Evolutionary conservation across 2,797 vertebrate genomes (phyloP).

Genomic region (Halcyon badia): DNA sequence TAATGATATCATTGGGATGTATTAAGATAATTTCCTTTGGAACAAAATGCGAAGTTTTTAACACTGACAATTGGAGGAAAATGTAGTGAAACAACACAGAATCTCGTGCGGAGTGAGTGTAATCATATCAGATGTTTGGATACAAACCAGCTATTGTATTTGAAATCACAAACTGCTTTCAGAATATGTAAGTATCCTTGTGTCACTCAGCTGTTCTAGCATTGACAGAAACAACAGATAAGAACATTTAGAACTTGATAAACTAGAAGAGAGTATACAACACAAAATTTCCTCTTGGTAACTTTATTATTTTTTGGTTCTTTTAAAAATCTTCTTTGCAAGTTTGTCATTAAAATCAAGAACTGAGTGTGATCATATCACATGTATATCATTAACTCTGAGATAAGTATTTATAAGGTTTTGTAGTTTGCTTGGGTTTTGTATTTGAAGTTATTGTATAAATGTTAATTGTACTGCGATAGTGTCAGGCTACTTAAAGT

Average conservation of each 20-base stretch:
- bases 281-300: background rate
- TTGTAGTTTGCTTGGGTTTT: background rate
- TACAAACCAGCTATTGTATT: conserved; percentile 78
- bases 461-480: background rate
- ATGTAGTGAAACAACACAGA: conserved; percentile 69
- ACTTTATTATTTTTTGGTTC: background rate
- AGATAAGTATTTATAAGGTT: background rate
- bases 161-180: background rate
- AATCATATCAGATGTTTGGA: conserved; percentile 73
- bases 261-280: background rate
- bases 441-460: background rate
- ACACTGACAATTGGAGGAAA: conserved; percentile 84
- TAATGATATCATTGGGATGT: conserved; percentile 13
- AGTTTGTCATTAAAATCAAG: background rate
- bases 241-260: background rate
- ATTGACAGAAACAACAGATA: background rate
- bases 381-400: background rate
- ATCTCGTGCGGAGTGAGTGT: conserved; percentile 47
- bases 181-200: background rate
- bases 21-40: conserved; percentile 78
- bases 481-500: background rate
- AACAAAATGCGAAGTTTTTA: conserved; percentile 70
- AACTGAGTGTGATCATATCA: background rate
- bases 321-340: background rate
- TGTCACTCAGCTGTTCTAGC: background rate